Percentiles rank a stretch among this genome's conserved stretches.
These are phyloP conservation scores for Psilanteris sp. DNA, from an alignment of 1,140 invertebrate genomes.

Conservation along the genomic window DNA sequence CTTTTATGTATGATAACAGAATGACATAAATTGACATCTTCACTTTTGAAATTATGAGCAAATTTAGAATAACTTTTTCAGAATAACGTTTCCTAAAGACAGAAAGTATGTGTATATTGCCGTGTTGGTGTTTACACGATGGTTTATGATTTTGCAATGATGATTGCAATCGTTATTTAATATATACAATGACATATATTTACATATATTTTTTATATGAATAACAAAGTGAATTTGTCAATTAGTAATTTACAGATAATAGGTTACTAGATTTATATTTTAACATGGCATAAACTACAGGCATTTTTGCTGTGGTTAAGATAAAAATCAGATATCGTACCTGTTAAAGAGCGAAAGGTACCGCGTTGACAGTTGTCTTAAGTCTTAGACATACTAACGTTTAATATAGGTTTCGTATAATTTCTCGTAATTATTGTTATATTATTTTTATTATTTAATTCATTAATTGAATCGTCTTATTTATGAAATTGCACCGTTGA, in stretches of 20 bases:
- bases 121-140: too few relatives aligned
- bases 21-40: conserved; percentile 52
- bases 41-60: conserved; percentile 27
- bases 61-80: conserved; percentile 21
- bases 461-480: too few relatives aligned
- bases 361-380: conserved; percentile 16
- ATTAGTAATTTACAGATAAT: conserved; percentile 49
- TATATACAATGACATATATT: conserved; percentile 15
- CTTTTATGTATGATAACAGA: conserved; percentile 29
- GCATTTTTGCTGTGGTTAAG: conserved; percentile 29
- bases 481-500: too few relatives aligned
- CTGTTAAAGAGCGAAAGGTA: conserved; percentile 24
- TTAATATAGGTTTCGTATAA: neutral
- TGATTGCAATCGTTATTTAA: conserved; percentile 8
- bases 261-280: conserved; percentile 34
- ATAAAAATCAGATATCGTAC: conserved; percentile 37
- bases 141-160: too few relatives aligned
- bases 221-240: conserved; percentile 56
- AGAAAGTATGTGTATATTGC: too few relatives aligned
- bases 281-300: conserved; percentile 15
- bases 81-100: conserved; percentile 10
- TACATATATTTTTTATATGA: conserved; percentile 35
- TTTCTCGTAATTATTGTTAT: neutral
- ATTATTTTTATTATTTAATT: neutral
- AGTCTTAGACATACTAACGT: neutral